Evolutionary conservation across 1,140 invertebrate species (phyloP).

Genomic region (Drosophila insularis): DNA sequence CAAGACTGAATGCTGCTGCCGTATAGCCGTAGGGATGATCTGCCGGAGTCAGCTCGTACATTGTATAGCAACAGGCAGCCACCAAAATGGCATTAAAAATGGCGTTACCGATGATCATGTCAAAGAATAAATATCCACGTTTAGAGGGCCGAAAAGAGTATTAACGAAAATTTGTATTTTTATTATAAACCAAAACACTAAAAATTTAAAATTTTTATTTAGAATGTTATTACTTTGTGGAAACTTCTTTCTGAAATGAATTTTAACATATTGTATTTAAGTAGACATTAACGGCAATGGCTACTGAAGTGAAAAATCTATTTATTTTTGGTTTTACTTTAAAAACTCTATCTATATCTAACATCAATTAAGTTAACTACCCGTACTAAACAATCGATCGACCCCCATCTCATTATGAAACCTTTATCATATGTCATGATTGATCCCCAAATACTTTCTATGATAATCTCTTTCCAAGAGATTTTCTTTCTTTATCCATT

Average conservation of each 20-base stretch:
- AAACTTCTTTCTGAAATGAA: not conserved
- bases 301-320: not conserved
- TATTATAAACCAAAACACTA: too few relatives aligned
- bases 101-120: not conserved
- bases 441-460: conserved; percentile 24
- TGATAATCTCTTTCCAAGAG: conserved; percentile 25
- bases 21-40: conserved; percentile 56
- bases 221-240: not conserved
- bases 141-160: not conserved
- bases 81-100: conserved; percentile 38
- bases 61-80: conserved; percentile 41
- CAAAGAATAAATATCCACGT: not conserved
- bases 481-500: not conserved
- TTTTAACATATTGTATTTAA: not conserved
- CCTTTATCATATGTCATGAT: conserved; percentile 17
- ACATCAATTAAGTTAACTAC: too few relatives aligned
- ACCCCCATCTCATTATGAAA: too few relatives aligned
- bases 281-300: not conserved
- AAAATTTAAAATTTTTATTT: too few relatives aligned
- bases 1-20: conserved; percentile 54
- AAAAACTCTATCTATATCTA: too few relatives aligned
- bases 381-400: too few relatives aligned
- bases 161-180: not conserved
- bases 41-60: conserved; percentile 27
- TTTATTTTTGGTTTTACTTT: too few relatives aligned